Conservation (phyloP, 2,113 vertebrate genomes). For the Agelaius tricolor region DNA sequence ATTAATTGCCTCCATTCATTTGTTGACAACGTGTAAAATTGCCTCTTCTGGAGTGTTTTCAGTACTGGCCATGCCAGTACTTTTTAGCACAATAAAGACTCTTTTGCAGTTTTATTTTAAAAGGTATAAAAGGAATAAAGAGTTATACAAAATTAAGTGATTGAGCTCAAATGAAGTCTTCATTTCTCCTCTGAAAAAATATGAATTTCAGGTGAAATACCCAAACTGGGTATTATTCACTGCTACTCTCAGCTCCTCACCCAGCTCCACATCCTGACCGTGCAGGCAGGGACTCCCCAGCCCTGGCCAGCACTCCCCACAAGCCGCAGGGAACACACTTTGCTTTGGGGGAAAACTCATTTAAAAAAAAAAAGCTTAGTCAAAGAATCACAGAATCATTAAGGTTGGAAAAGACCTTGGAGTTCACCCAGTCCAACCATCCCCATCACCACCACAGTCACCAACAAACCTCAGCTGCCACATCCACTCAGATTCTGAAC, state of each 20-base stretch:
- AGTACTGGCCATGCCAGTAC: background rate
- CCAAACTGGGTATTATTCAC: background rate
- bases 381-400: background rate
- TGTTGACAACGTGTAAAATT: background rate
- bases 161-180: background rate
- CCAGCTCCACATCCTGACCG: no score
- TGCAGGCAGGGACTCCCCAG: background rate
- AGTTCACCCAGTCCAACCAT: background rate
- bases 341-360: background rate
- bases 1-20: background rate
- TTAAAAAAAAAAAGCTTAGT: background rate
- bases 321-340: background rate
- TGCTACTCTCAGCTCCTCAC: rapidly evolving
- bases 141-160: background rate
- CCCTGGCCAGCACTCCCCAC: background rate
- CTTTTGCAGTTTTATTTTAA: background rate
- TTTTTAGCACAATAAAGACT: background rate
- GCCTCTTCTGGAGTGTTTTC: background rate
- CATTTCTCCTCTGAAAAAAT: background rate
- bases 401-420: background rate
- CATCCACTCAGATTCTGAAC: rapidly evolving
- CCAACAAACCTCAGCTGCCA: background rate
- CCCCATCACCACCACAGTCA: background rate
- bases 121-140: background rate
- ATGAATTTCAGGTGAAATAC: background rate